Evolutionary conservation across 2,888 invertebrate species (phyloP).

Genomic region (Chloroclystis v-ata): DNA sequence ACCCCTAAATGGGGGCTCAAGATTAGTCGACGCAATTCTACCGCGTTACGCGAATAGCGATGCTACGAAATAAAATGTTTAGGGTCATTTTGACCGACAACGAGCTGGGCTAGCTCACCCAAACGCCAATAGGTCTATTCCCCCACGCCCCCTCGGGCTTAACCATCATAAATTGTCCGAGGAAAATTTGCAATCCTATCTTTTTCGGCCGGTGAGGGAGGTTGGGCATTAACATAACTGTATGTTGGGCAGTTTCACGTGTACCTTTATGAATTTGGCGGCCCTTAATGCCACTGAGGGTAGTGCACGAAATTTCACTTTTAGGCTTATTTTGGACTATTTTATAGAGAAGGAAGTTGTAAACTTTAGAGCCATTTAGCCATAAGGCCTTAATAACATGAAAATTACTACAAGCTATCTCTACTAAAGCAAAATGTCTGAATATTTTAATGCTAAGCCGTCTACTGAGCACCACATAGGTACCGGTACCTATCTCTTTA

Average conservation of each 20-base stretch:
- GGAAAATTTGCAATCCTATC: constrained; percentile 78
- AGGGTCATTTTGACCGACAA: constrained; percentile 73
- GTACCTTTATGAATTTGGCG: constrained; percentile 61
- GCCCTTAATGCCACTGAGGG: constrained; percentile 28
- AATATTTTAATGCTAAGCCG: not conserved
- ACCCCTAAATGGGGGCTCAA: constrained; percentile 66
- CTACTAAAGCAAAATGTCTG: not conserved
- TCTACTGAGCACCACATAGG: not conserved
- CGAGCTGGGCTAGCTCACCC: constrained; percentile 67
- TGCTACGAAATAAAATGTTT: constrained; percentile 76
- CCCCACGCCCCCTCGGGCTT: constrained; percentile 60
- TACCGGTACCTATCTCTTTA: not conserved
- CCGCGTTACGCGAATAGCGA: constrained; percentile 67
- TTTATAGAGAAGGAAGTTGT: not conserved
- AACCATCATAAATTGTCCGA: constrained; percentile 74
- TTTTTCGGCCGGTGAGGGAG: constrained; percentile 68
- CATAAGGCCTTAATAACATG: constrained; percentile 1
- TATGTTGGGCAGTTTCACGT: constrained; percentile 63
- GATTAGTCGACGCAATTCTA: constrained; percentile 69
- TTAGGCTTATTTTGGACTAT: constrained; percentile 24
- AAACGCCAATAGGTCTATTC: constrained; percentile 74
- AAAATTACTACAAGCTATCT: not conserved
- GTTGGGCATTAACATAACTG: constrained; percentile 71
- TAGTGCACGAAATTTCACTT: constrained; percentile 38
- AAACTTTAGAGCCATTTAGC: not conserved